Evolutionary conservation across 2,888 invertebrate genomes (phyloP).

Genomic region (Chalcis sispes): DNA sequence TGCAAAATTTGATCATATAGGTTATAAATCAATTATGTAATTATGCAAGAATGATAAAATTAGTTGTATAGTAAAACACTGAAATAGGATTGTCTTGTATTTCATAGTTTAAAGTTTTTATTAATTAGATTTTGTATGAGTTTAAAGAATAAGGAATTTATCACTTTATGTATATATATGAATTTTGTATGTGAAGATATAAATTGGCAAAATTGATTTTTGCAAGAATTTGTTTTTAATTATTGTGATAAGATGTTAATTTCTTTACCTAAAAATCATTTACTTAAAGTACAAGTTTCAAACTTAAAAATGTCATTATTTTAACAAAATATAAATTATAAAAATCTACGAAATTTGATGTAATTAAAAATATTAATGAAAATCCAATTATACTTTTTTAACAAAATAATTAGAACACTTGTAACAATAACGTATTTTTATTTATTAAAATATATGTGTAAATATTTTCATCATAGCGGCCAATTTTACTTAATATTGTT

Average conservation of each 20-base stretch:
- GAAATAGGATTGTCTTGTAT: conserved; percentile 44
- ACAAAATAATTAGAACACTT: background rate
- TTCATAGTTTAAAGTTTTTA: conserved; percentile 48
- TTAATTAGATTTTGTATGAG: conserved; percentile 53
- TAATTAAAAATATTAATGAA: conserved; percentile 9
- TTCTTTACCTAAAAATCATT: conserved; percentile 12
- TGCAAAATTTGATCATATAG: conserved; percentile 43
- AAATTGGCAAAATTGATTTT: conserved; percentile 48
- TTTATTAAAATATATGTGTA: conserved; percentile 34
- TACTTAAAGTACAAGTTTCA: conserved; percentile 35
- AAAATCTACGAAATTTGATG: too few species aligned
- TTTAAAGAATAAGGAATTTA: conserved; percentile 42
- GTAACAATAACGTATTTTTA: conserved; percentile 18
- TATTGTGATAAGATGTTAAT: conserved; percentile 45
- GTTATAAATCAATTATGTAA: conserved; percentile 51
- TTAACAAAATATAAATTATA: background rate
- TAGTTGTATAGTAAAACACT: conserved; percentile 51
- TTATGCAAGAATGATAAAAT: conserved; percentile 47
- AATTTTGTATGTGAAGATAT: conserved; percentile 52
- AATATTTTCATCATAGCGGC: conserved; percentile 5
- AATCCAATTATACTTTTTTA: background rate
- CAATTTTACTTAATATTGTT: conserved; percentile 9
- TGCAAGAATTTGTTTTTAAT: conserved; percentile 47
- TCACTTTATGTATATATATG: conserved; percentile 53
- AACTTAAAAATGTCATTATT: conserved; percentile 1